phyloP scores from a whole-genome alignment of 2,888 invertebrate genomes.

The Agriotes lineatus region DNA sequence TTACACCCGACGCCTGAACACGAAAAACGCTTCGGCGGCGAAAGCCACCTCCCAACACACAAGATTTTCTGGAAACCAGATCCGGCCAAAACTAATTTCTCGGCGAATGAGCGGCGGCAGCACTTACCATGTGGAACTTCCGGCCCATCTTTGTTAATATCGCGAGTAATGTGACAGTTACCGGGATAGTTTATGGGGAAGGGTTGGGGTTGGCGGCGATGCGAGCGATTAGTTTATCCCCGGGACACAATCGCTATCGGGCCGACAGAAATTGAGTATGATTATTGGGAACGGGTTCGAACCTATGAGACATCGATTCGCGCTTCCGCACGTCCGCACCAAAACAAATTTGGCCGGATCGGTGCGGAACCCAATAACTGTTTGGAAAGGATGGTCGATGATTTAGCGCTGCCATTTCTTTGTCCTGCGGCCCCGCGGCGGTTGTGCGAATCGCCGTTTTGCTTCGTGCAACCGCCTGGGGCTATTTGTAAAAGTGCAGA shows the following conservation, averaged over 20 bases:
- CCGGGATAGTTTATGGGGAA: conserved; percentile 15
- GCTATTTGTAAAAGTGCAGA: too few relatives aligned
- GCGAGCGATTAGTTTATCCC: conserved; percentile 21
- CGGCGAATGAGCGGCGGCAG: too few relatives aligned
- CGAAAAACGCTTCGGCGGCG: too few relatives aligned
- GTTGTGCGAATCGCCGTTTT: too few relatives aligned
- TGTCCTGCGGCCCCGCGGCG: too few relatives aligned
- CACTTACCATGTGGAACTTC: neutral
- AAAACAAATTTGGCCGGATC: neutral
- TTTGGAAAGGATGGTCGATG: neutral
- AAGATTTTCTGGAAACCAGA: too few relatives aligned
- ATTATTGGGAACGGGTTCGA: conserved; percentile 10
- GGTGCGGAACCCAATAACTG: neutral
- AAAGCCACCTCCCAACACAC: too few relatives aligned
- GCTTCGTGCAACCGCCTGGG: too few relatives aligned
- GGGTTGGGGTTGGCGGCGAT: conserved; percentile 10
- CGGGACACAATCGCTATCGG: neutral
- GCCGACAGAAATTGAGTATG: conserved; percentile 8
- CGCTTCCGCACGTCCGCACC: neutral
- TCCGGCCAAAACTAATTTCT: too few relatives aligned
- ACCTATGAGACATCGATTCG: conserved; percentile 8
- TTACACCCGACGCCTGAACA: too few relatives aligned
- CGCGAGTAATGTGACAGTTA: conserved; percentile 21
- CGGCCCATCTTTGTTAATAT: conserved; percentile 11
- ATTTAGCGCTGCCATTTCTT: neutral